Evolutionary conservation across 2,113 vertebrate species (phyloP).

Genomic region (Origma solitaria): DNA sequence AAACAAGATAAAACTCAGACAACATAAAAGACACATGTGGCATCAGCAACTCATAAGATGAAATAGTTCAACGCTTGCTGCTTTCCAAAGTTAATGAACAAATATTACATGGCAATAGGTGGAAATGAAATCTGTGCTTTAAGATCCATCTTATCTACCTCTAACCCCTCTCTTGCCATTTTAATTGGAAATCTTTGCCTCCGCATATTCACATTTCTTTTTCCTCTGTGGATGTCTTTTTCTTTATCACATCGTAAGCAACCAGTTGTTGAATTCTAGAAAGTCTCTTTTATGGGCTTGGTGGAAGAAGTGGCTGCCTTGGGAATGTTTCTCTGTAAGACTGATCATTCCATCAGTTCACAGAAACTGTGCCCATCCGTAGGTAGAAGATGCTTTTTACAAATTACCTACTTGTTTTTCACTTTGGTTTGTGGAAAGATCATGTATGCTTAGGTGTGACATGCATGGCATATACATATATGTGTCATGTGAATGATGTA

Average conservation of each 20-base stretch:
- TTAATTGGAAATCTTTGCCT: background rate
- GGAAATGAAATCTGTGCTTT: background rate
- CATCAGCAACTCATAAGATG: background rate
- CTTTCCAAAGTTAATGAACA: background rate
- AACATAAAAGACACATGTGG: background rate
- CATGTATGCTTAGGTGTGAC: background rate
- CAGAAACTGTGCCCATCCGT: background rate
- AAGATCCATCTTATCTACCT: background rate
- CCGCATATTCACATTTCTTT: background rate
- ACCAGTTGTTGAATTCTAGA: background rate
- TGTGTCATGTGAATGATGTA: background rate
- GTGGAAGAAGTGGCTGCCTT: background rate
- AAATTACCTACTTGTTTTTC: background rate
- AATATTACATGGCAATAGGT: background rate
- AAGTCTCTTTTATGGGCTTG: background rate
- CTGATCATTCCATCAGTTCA: background rate
- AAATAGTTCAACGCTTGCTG: background rate
- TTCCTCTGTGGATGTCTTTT: background rate
- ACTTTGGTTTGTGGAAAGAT: background rate
- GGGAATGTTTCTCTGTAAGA: background rate
- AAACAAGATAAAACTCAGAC: background rate
- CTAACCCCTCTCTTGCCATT: background rate
- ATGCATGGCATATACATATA: rapidly evolving
- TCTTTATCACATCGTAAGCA: background rate
- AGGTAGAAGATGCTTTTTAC: background rate